Evolutionary conservation across 2,888 invertebrate species (phyloP).

Genomic region (Cataglyphis livida): DNA sequence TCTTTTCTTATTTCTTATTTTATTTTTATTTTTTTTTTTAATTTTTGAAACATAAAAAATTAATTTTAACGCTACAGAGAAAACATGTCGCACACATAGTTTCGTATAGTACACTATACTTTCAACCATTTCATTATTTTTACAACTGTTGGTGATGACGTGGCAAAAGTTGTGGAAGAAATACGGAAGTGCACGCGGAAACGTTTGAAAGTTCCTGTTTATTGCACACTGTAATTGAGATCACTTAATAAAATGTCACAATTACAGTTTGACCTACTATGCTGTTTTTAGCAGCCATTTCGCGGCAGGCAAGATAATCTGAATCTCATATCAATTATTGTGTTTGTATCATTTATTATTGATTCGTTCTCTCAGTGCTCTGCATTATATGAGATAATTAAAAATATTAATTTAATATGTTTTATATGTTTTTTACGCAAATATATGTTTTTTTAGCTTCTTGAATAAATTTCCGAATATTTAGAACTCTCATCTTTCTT

Average conservation of each 20-base stretch:
- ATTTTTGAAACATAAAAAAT: neutral
- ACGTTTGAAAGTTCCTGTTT: conserved; percentile 37
- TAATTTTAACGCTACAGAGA: neutral
- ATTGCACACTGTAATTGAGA: conserved; percentile 11
- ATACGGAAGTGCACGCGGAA: conserved; percentile 32
- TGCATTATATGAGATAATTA: neutral
- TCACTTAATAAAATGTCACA: conserved; percentile 28
- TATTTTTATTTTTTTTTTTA: no score
- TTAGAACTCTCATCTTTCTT: neutral
- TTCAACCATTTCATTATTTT: neutral
- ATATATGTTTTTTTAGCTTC: neutral
- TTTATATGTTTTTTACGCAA: neutral
- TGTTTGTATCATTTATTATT: neutral
- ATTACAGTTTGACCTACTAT: conserved; percentile 18
- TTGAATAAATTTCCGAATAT: neutral
- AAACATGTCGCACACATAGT: neutral
- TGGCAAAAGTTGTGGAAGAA: conserved; percentile 10
- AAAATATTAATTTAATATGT: neutral
- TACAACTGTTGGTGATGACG: conserved; percentile 11
- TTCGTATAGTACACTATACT: neutral
- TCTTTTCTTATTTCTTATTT: neutral
- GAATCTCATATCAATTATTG: neutral
- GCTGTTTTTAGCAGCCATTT: neutral
- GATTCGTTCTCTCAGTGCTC: neutral
- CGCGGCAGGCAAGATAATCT: neutral